phyloP scores from a whole-genome alignment of 2,888 invertebrate genomes.

The Volucella inflata region DNA sequence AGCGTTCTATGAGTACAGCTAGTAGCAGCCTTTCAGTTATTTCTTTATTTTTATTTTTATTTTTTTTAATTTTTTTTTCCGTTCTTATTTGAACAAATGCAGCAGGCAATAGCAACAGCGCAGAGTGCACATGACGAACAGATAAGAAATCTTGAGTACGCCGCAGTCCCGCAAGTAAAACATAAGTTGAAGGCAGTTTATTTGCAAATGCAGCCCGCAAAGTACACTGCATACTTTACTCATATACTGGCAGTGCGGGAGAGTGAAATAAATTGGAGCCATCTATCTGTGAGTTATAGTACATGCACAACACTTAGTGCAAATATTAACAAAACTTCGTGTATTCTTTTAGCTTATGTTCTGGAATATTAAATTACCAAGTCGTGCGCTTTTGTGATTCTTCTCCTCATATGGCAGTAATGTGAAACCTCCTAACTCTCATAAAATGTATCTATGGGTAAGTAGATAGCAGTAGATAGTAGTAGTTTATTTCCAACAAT shows the following conservation, averaged over 20 bases:
- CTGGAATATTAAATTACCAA: conserved; percentile 61
- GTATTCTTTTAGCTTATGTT: conserved; percentile 30
- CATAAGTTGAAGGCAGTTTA: conserved; percentile 72
- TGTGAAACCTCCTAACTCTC: conserved; percentile 28
- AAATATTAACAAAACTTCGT: conserved; percentile 50
- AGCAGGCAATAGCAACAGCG: conserved; percentile 41
- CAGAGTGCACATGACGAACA: conserved; percentile 49
- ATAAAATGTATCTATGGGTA: conserved; percentile 23
- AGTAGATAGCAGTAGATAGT: conserved; percentile 42
- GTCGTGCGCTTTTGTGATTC: conserved; percentile 35
- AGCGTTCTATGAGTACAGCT: conserved; percentile 13
- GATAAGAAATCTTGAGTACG: conserved; percentile 65
- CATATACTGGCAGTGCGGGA: not conserved
- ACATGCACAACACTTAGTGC: conserved; percentile 20
- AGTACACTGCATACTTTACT: conserved; percentile 10
- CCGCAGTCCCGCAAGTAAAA: conserved; percentile 53
- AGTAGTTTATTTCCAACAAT: not conserved
- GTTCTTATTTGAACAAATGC: conserved; percentile 45
- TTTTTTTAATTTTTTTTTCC: conserved; percentile 13
- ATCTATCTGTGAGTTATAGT: conserved; percentile 33
- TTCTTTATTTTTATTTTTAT: conserved; percentile 21
- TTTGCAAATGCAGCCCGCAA: conserved; percentile 54
- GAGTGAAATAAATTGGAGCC: not conserved
- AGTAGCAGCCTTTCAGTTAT: not conserved
- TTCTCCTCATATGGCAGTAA: conserved; percentile 30